A percentile compares a stretch with the other conserved stretches of the same genome.
Conservation (phyloP, 2,113 vertebrate genomes). For the Gymnobelideus leadbeateri region DNA sequence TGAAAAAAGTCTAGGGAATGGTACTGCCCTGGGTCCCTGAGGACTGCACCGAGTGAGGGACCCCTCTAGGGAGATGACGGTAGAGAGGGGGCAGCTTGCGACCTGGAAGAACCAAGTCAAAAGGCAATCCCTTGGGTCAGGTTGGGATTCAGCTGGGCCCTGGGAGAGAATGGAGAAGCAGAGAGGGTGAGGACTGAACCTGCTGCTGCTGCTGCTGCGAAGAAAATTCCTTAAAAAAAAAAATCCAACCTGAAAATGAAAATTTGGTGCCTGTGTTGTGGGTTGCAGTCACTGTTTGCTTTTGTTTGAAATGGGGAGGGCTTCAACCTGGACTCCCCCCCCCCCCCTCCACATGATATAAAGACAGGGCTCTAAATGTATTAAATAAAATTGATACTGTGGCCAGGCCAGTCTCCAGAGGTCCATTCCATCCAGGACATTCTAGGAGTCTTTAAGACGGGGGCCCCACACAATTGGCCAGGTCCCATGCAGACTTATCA, state of each 20-base stretch:
- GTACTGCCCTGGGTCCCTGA: conserved; percentile 20
- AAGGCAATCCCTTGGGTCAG: not conserved
- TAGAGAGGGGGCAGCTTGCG: not conserved
- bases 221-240: too few species aligned
- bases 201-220: too few species aligned
- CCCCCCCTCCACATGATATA: not conserved
- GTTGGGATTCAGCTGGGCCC: not conserved
- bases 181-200: too few species aligned
- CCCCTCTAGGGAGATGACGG: not conserved
- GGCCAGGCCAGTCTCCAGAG: conserved; percentile 14
- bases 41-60: not conserved
- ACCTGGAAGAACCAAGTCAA: not conserved
- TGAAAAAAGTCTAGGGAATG: not conserved
- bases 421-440: not conserved
- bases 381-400: not conserved
- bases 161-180: not conserved
- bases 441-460: not conserved
- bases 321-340: too few species aligned
- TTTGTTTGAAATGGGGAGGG: too few species aligned
- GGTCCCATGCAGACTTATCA: not conserved
- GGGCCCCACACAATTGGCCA: too few species aligned
- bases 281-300: too few species aligned
- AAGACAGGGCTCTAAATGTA: not conserved
- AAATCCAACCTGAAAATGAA: not conserved
- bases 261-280: not conserved